Evolutionary conservation across 2,888 invertebrate species (phyloP).

Genomic region (Ditylenchus weischeri): DNA sequence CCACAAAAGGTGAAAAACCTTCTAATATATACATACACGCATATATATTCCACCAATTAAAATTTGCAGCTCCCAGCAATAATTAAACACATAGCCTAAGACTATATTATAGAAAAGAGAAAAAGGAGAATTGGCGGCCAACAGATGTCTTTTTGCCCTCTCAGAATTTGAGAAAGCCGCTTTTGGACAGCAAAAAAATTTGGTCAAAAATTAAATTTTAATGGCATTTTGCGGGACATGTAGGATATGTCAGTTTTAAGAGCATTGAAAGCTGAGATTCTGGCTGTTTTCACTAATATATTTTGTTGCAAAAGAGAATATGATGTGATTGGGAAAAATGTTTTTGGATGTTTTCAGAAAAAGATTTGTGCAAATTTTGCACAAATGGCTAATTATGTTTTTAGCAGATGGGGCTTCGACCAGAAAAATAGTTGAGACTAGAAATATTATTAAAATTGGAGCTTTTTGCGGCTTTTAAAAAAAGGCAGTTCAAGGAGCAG

Average conservation of each 20-base stretch:
- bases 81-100: neutral
- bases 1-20: too few relatives aligned
- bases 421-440: too few relatives aligned
- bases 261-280: neutral
- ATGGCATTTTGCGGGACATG: conserved; percentile 1
- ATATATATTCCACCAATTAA: neutral
- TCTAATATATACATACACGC: too few relatives aligned
- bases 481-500: too few relatives aligned
- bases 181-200: neutral
- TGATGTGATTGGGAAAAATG: too few relatives aligned
- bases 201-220: conserved; percentile 5
- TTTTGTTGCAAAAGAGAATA: neutral
- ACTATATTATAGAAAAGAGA: neutral
- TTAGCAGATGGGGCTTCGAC: too few relatives aligned
- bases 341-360: too few relatives aligned
- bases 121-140: neutral
- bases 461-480: too few relatives aligned
- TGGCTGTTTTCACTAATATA: neutral
- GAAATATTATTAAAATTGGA: too few relatives aligned
- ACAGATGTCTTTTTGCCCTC: neutral
- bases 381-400: too few relatives aligned
- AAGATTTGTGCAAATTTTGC: too few relatives aligned
- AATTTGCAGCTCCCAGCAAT: neutral
- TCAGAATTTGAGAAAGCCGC: neutral
- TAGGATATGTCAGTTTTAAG: neutral